Conservation (phyloP, 2,113 vertebrate genomes). For the Dasyprocta punctata region DNA sequence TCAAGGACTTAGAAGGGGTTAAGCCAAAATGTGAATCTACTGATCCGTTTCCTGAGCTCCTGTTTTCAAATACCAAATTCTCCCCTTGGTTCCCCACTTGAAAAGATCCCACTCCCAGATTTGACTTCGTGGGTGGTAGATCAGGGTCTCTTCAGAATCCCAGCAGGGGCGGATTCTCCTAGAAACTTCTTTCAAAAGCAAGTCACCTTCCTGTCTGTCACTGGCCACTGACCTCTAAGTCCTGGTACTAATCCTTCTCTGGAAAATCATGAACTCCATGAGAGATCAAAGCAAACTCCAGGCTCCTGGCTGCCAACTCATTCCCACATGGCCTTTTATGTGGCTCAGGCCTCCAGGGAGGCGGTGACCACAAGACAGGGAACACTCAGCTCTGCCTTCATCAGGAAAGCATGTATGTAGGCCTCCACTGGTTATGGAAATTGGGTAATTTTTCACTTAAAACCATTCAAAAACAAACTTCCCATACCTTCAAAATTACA, state of each 20-base stretch:
- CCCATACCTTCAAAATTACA: slow-evolving; percentile 77
- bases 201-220: neutral
- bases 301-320: neutral
- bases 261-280: neutral
- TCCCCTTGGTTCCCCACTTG: neutral
- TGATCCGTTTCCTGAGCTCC: neutral
- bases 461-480: slow-evolving; percentile 79
- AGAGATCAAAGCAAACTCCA: slow-evolving; percentile 23
- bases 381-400: slow-evolving; percentile 16
- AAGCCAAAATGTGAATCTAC: neutral
- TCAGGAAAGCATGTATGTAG: neutral
- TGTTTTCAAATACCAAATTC: neutral
- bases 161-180: neutral
- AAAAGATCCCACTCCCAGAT: neutral
- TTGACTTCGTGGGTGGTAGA: neutral
- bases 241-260: neutral
- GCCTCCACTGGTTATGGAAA: slow-evolving; percentile 64
- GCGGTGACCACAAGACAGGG: neutral
- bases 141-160: neutral
- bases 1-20: neutral
- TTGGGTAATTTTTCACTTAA: slow-evolving; percentile 79
- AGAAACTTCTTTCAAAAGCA: neutral
- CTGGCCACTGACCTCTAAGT: neutral
- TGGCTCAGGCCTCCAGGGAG: neutral
- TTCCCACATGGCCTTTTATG: neutral